Evolutionary conservation across 35 echinoderm and acorn worm genomes (phyloP).

Genomic region (Chiridota heheva): DNA sequence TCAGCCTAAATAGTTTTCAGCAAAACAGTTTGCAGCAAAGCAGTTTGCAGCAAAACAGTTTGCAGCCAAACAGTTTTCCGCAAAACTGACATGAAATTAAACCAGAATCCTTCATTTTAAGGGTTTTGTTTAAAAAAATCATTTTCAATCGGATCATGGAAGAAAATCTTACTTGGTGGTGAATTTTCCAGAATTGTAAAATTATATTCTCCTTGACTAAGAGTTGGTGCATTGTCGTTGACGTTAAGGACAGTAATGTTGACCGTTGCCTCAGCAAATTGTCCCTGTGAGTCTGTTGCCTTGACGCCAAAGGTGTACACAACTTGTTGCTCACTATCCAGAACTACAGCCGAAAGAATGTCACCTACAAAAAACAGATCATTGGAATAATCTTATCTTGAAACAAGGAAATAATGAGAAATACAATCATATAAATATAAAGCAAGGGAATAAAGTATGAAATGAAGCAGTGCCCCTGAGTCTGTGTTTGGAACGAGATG

Average conservation of each 20-base stretch:
- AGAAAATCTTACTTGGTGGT: background rate
- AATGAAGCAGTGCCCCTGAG: too few species aligned
- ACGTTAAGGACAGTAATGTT: slow-evolving; percentile 63
- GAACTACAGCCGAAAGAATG: background rate
- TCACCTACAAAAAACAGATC: background rate
- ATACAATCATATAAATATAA: background rate
- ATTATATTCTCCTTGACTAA: slow-evolving; percentile 58
- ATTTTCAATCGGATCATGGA: background rate
- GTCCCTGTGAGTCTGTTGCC: slow-evolving; percentile 63
- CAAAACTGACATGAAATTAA: background rate
- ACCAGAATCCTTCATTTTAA: background rate
- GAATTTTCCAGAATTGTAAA: slow-evolving; percentile 83
- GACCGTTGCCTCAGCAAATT: slow-evolving; percentile 41
- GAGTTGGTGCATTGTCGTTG: slow-evolving; percentile 72
- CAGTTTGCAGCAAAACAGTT: too few species aligned
- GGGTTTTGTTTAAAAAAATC: background rate
- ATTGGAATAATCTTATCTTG: background rate
- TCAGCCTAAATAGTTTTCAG: too few species aligned
- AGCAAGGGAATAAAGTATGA: background rate
- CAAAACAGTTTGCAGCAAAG: too few species aligned
- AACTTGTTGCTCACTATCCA: slow-evolving; percentile 62
- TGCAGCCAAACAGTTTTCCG: background rate
- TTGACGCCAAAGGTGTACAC: slow-evolving; percentile 53
- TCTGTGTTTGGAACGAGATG: too few species aligned
- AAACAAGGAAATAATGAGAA: background rate